Evolutionary conservation across 2,797 vertebrate species (phyloP).

Genomic region (Sylvilagus floridanus): DNA sequence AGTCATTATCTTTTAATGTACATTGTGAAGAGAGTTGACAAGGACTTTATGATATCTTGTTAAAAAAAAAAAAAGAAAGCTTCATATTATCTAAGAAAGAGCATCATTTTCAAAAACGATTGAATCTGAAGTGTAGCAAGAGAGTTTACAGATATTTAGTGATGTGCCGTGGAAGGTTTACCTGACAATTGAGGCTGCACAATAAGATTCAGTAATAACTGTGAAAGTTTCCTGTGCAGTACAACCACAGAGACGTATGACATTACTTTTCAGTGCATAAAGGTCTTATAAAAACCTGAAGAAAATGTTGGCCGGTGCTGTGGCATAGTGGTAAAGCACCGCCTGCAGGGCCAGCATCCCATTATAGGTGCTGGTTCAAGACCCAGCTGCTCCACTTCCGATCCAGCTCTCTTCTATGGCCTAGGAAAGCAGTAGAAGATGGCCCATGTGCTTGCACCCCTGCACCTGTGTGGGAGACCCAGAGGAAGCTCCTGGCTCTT

Average conservation of each 20-base stretch:
- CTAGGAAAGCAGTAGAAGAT: too few species aligned
- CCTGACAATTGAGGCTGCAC: conserved; percentile 48
- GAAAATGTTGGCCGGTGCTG: neutral
- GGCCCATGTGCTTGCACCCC: too few species aligned
- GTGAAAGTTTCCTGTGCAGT: neutral
- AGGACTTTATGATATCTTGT: neutral
- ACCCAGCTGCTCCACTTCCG: too few species aligned
- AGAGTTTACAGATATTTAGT: conserved; percentile 32
- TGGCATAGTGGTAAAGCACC: too few species aligned
- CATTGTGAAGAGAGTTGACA: conserved; percentile 1
- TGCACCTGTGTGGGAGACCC: too few species aligned
- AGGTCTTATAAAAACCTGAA: neutral
- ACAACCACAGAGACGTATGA: neutral
- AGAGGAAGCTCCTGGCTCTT: too few species aligned
- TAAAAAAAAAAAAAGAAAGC: neutral
- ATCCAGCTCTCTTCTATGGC: too few species aligned
- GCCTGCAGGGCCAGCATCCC: too few species aligned
- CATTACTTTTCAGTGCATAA: neutral
- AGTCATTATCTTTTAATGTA: conserved; percentile 4
- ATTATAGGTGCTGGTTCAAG: too few species aligned
- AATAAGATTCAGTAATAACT: conserved; percentile 33
- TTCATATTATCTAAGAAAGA: conserved; percentile 23
- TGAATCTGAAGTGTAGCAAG: neutral
- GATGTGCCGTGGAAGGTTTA: conserved; percentile 34
- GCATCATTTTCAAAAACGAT: conserved; percentile 7